These are phyloP conservation scores for Telenomus remus DNA, from an alignment of 1,140 invertebrate genomes.

Conservation along the genomic window DNA sequence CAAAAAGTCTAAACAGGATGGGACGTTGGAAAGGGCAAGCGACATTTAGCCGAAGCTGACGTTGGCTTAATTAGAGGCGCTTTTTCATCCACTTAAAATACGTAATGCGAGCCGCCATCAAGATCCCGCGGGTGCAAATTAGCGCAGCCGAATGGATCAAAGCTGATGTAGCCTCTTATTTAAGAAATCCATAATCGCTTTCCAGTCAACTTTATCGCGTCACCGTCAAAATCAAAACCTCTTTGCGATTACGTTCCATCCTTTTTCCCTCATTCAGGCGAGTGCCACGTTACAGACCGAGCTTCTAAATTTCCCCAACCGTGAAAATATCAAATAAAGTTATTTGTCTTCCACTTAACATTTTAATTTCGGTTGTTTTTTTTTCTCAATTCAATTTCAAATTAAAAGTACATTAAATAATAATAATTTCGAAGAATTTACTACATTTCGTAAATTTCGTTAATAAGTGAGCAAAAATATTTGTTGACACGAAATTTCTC, in stretches of 20 bases:
- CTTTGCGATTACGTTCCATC: slow-evolving; percentile 11
- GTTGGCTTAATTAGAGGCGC: slow-evolving; percentile 71
- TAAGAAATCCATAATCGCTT: slow-evolving; percentile 73
- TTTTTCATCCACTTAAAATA: slow-evolving; percentile 71
- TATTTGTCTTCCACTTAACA: too few relatives aligned
- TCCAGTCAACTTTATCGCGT: slow-evolving; percentile 47
- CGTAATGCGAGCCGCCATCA: slow-evolving; percentile 67
- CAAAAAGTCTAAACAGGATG: slow-evolving; percentile 52
- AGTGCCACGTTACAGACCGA: slow-evolving; percentile 4
- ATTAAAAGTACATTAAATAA: too few relatives aligned
- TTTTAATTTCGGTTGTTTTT: too few relatives aligned
- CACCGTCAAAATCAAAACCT: slow-evolving; percentile 51
- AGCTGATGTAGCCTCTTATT: slow-evolving; percentile 70
- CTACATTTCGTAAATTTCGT: too few relatives aligned
- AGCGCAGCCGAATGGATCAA: slow-evolving; percentile 70
- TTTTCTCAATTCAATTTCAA: too few relatives aligned
- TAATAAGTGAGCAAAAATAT: too few relatives aligned
- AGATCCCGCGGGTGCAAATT: slow-evolving; percentile 69
- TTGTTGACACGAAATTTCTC: too few relatives aligned
- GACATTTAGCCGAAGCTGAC: slow-evolving; percentile 63
- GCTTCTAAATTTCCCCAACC: too few relatives aligned
- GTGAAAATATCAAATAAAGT: too few relatives aligned
- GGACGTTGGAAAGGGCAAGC: slow-evolving; percentile 64
- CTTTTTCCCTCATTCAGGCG: slow-evolving; percentile 9
- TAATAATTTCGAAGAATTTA: too few relatives aligned